A percentile compares a stretch with the other conserved stretches of the same genome.
These are phyloP conservation scores for Beris chalybata DNA, from an alignment of 2,888 invertebrate species.

Conservation along the genomic window DNA sequence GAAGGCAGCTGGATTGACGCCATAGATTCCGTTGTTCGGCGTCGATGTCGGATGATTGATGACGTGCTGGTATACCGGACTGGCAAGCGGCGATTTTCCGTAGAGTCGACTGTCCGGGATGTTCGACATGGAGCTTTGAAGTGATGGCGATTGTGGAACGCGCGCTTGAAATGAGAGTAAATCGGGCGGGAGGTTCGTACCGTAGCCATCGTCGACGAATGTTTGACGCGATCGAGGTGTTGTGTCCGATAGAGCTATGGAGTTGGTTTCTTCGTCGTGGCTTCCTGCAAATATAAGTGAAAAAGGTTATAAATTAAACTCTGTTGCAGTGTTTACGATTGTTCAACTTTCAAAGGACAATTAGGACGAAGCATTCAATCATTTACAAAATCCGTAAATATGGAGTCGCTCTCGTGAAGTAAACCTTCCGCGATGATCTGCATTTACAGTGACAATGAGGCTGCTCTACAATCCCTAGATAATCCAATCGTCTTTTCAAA, in stretches of 20 bases:
- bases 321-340: too few relatives aligned
- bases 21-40: constrained; percentile 59
- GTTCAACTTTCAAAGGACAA: too few relatives aligned
- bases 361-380: too few relatives aligned
- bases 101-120: constrained; percentile 62
- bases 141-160: constrained; percentile 72
- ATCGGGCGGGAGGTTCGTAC: constrained; percentile 76
- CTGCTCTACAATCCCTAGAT: too few relatives aligned
- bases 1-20: constrained; percentile 69
- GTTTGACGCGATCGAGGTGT: constrained; percentile 59
- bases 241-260: constrained; percentile 66
- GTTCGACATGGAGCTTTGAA: constrained; percentile 80
- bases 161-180: constrained; percentile 76
- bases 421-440: too few relatives aligned
- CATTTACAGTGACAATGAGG: too few relatives aligned
- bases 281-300: constrained; percentile 57
- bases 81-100: constrained; percentile 59
- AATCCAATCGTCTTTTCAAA: too few relatives aligned
- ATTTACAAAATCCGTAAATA: too few relatives aligned
- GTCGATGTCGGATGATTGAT: constrained; percentile 49
- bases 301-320: too few relatives aligned
- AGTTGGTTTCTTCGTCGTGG: constrained; percentile 71
- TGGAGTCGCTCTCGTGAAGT: too few relatives aligned
- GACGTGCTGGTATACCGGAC: constrained; percentile 64
- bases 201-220: constrained; percentile 57